A percentile compares a stretch with the other conserved stretches of the same genome.
Evolutionary conservation across 2,797 vertebrate species (phyloP).

Genomic region (Parauchenoglanis punctatus): DNA sequence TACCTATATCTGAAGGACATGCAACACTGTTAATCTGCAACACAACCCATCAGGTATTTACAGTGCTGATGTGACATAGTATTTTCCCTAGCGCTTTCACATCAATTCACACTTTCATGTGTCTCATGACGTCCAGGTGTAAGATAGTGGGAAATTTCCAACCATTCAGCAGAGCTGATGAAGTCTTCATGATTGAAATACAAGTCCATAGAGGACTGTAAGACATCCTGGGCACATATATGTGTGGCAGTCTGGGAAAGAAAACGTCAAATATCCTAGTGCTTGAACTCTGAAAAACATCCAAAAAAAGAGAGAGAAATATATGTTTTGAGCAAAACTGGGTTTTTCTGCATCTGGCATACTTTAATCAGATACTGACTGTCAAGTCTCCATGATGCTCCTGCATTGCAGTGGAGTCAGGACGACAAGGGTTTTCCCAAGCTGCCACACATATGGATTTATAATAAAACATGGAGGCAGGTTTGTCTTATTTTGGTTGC

Average conservation of each 20-base stretch:
- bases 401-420: not conserved
- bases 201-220: not conserved
- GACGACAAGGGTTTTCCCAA: not conserved
- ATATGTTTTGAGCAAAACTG: not conserved
- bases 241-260: not conserved
- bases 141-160: not conserved
- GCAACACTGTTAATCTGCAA: not conserved
- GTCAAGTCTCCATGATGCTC: not conserved
- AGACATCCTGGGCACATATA: not conserved
- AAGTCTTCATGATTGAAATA: not conserved
- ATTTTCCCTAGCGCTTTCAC: not conserved
- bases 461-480: constrained; percentile 30
- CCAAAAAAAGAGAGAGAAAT: not conserved
- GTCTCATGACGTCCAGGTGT: not conserved
- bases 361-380: not conserved
- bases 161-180: not conserved
- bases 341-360: not conserved
- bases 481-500: constrained; percentile 36
- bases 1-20: not conserved
- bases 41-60: not conserved
- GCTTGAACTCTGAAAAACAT: not conserved
- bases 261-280: not conserved
- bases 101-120: not conserved
- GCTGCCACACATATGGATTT: not conserved
- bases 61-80: not conserved